phyloP scores from a whole-genome alignment of 2,888 invertebrate genomes.

The Idaea dimidiata region DNA sequence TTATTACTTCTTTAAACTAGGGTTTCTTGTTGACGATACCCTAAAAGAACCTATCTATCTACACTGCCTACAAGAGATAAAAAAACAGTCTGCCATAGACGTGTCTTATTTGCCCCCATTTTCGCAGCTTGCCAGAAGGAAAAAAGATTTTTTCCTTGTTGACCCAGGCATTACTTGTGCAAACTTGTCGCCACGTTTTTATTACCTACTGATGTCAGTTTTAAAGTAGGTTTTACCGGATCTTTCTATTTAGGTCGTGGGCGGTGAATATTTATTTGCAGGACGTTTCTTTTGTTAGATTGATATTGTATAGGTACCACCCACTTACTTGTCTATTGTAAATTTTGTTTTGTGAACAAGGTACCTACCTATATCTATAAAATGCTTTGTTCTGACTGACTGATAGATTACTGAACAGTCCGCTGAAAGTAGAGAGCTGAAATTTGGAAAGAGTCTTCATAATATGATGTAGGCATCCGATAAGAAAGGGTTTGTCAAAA shows the following conservation, averaged over 20 bases:
- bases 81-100: constrained; percentile 23
- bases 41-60: not conserved
- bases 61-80: not conserved
- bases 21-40: too few relatives aligned
- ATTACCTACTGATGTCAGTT: constrained; percentile 39
- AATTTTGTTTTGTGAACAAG: not conserved
- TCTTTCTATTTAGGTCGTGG: constrained; percentile 20
- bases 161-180: constrained; percentile 71
- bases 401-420: too few relatives aligned
- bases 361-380: too few relatives aligned
- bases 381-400: too few relatives aligned
- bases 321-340: not conserved
- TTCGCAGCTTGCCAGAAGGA: constrained; percentile 30
- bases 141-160: constrained; percentile 52
- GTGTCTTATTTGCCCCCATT: constrained; percentile 43
- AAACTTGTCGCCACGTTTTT: constrained; percentile 60
- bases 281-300: not conserved
- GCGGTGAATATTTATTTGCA: not conserved
- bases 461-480: too few relatives aligned
- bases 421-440: too few relatives aligned
- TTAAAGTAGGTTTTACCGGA: constrained; percentile 21
- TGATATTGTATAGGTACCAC: not conserved
- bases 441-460: too few relatives aligned
- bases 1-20: too few relatives aligned
- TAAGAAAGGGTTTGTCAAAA: too few relatives aligned